Base-by-base conservation (phyloP, 2,888 invertebrate species). In the Melangyna quadrimaculata region DNA sequence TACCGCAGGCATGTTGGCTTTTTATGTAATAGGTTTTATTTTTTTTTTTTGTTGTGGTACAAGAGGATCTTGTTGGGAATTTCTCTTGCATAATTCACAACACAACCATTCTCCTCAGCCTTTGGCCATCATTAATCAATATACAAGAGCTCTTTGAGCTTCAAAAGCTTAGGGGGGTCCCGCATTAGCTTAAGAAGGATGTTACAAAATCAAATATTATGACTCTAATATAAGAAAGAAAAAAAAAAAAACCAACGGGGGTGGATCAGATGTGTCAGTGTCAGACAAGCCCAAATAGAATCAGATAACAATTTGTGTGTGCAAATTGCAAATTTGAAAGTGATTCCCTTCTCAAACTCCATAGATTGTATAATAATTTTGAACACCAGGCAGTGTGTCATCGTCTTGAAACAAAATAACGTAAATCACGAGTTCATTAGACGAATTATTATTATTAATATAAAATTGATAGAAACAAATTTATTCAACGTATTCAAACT, bases 341-440 rank as follows among this genome's bases (percentile, higher is more conserved):
- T 74, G 65, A 74, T 74, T 83, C 78, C 43, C 48, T 67, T 8
- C 2, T 19, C n/a, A 29, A 9, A 1, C n/a, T 27, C 1, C 17
- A 17, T n/a, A 17, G 37, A 53, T 79, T 84, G 71, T 48, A 59
- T 78, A 74, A 78, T 57, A 74, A 78, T 57, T 7, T 57, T 19
- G 27, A 12, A 14, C 35, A 8, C 9, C 43, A 22, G 6, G 8
- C n/a, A 3, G 53, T 71, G 79, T n/a, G 65, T 22, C 32, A 48
- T 78, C 17, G 19, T 45, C 45, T 65, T 29, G 0, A 14, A 45
- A 24, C 29, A 12, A 63, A 63, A 40, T 24, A 24, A 70, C 45
- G 51, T 65, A 59, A 83, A 79, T 83, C 74, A 75, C 48, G 67
- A 75, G 84, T 79, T 84, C 84, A 84, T 71, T 67, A 78, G 70